Evolutionary conservation across 1,140 invertebrate genomes (phyloP), one percentile per base, ranked within the genome.

Genomic region (Heliothis subflexa): DNA sequence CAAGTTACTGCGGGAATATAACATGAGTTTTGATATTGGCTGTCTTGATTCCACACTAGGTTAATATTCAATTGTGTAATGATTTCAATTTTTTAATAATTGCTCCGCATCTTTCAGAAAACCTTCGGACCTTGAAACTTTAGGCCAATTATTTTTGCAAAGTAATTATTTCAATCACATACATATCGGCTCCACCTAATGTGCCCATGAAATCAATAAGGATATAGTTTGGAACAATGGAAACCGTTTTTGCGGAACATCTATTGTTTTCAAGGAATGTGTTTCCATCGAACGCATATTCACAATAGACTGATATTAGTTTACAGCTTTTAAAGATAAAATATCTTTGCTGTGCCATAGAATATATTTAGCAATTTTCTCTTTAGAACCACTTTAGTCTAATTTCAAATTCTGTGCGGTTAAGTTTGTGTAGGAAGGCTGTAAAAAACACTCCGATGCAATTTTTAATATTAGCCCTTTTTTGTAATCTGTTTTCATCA

Each of bases 211-310:
- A 59, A 57, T 74, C 45, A 4, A 59, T 45, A 18, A 45, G 59
- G n/a, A 16, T 50, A 49, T 40, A 64, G 25, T 64, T 49, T 50
- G 78, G 82, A 86, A 90, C 87, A 89, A 90, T 89, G 83, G 86
- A 83, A 88, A 74, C 79, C 84, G 81, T 82, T 87, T 85, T 85
- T 80, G 78, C 84, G 80, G 82, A 86, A 88, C 84, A 77, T 73
- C 85, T 79, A 90, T 91, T 91, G 90, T 91, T 89, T 87, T 81
- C 83, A 76, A 72, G 25, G 68, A 87, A 89, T 89, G 87, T 84
- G 83, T 87, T 89, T 89, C 88, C 86, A 83, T 72, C 62, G 79
- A 85, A 72, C 72, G 74, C 78, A 85, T 84, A 78, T 83, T 85
- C 64, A 91, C 88, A 89, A 90, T 88, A 84, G 85, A 70, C 74